Evolutionary conservation across 2,113 vertebrate species (phyloP).

Genomic region (Channa argus): DNA sequence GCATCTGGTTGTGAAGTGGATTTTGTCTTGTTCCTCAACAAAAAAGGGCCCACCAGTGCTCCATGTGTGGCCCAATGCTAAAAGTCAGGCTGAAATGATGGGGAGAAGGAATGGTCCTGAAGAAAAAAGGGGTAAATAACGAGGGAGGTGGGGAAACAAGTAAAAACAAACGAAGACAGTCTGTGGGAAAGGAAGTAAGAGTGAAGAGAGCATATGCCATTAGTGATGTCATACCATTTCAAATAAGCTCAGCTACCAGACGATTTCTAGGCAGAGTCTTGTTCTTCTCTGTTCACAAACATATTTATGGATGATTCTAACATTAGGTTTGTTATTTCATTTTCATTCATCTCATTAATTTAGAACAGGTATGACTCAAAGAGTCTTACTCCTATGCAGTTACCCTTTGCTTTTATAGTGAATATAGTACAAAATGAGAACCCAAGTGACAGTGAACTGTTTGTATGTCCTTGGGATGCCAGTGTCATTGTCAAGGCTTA

Average conservation of each 20-base stretch:
- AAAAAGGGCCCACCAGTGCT: constrained; percentile 38
- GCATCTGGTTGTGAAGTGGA: constrained; percentile 67
- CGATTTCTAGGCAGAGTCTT: neutral
- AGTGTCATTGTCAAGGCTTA: constrained; percentile 80
- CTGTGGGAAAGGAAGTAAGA: constrained; percentile 55
- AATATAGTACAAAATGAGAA: constrained; percentile 54
- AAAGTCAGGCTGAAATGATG: constrained; percentile 52
- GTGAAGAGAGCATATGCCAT: neutral
- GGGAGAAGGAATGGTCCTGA: constrained; percentile 6
- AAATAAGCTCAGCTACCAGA: neutral
- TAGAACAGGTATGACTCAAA: constrained; percentile 3
- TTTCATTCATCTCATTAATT: neutral
- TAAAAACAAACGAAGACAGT: constrained; percentile 33
- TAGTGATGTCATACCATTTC: constrained; percentile 43
- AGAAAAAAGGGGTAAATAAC: neutral
- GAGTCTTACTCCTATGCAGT: neutral
- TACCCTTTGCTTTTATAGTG: constrained; percentile 29
- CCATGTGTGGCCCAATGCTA: constrained; percentile 75
- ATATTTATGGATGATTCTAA: too few species aligned
- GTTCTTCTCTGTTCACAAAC: neutral
- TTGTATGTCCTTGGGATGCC: constrained; percentile 76
- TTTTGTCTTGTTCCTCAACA: constrained; percentile 51
- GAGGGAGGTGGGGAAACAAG: constrained; percentile 1
- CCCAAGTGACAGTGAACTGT: constrained; percentile 68
- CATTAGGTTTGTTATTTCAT: constrained; percentile 4